A percentile compares a stretch with the other conserved stretches of the same genome.
These are phyloP conservation scores for Acanthococcus lagerstroemiae DNA, from an alignment of 2,888 invertebrate genomes.

Conservation along the genomic window DNA sequence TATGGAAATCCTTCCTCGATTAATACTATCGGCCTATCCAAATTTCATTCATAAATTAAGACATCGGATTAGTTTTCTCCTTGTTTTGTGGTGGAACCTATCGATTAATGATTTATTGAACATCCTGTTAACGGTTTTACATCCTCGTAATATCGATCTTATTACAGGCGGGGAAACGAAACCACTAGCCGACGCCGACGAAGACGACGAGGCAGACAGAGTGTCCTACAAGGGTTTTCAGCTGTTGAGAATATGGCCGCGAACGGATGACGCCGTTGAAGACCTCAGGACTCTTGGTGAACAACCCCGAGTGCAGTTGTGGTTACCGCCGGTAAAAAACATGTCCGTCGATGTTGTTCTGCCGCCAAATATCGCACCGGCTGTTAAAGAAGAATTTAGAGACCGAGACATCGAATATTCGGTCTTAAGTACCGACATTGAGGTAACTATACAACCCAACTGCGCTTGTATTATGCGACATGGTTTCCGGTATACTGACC, in stretches of 20 bases:
- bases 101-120: no score
- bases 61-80: no score
- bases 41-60: no score
- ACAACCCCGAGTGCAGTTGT: slow-evolving; percentile 50
- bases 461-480: no score
- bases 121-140: no score
- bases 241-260: slow-evolving; percentile 35
- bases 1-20: no score
- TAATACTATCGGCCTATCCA: no score
- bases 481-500: no score
- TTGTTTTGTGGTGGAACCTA: no score
- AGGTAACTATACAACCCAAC: slow-evolving; percentile 45
- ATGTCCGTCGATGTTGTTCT: slow-evolving; percentile 60
- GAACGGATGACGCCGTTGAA: slow-evolving; percentile 41
- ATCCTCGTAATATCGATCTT: not conserved
- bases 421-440: slow-evolving; percentile 60
- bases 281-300: slow-evolving; percentile 47
- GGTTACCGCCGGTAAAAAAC: slow-evolving; percentile 48
- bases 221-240: slow-evolving; percentile 34
- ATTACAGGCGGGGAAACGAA: not conserved
- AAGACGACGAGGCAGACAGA: not conserved
- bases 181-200: not conserved
- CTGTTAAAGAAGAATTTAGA: slow-evolving; percentile 51
- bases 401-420: slow-evolving; percentile 54
- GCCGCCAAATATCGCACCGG: slow-evolving; percentile 53